Evolutionary conservation across 2,113 vertebrate genomes (phyloP), one percentile per base, ranked within the genome.

Genomic region (Phyllostomus discolor): DNA sequence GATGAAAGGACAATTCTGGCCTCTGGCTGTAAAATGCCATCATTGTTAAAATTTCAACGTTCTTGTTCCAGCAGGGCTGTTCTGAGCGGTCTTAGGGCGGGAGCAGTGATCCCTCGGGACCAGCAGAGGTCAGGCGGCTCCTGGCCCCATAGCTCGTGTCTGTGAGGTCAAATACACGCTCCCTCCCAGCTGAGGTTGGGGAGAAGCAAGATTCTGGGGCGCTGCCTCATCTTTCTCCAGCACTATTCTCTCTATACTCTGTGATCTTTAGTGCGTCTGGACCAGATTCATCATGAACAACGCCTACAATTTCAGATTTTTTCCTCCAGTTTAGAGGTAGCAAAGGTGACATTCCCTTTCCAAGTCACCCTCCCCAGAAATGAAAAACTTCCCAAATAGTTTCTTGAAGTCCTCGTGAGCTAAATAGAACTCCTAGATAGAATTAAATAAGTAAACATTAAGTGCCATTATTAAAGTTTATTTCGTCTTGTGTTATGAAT

Each of bases 381-480:
- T 5, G 12, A 88, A 86, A 90, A 91, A 87, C 50, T 48, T 69
- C 41, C 73, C 80, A 90, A 78, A 73, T 78, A 88, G 62, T 92
- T 94, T 92, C 81, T 92, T 90, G 33, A 92, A 94, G 90, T 95
- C n/a, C 50, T 95, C 46, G 35, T 72, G 88, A 75, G 70, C 94
- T 90, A 89, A 54, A 82, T 38, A 90, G 82, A 96, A 93, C 89
- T 83, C 64, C 87, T 82, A 86, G 75, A 69, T 24, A 91, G 43
- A 90, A 91, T 52, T 95, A 84, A 83, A 41, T 69, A 76, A 54
- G 67, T 90, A 89, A 93, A 88, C 92, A 75, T 96, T 89, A 96
- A 94, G 95, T 94, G 46, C 16, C 52, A 15, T 76, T 94, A 96
- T 90, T 84, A 78, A 90, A 67, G 76, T 75, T 90, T 62, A 62